A percentile compares a stretch with the other conserved stretches of the same genome.
Conservation (phyloP, 2,888 invertebrate genomes). For the Leptothorax acervorum region DNA sequence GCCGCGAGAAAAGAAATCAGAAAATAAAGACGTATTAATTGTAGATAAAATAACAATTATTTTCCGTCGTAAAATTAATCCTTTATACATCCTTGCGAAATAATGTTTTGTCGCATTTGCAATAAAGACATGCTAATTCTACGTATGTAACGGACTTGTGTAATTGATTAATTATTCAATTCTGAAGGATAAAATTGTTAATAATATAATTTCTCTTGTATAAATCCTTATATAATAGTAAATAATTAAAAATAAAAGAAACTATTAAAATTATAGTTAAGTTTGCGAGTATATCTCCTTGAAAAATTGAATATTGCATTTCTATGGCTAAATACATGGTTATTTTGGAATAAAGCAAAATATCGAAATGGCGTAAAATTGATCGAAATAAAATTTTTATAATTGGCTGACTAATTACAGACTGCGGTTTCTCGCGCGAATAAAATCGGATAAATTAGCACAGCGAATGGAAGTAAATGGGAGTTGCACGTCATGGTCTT, state of each 20-base stretch:
- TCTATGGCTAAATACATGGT: neutral
- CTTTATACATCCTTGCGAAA: neutral
- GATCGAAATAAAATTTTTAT: neutral
- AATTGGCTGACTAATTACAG: conserved; percentile 5
- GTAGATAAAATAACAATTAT: neutral
- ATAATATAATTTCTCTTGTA: neutral
- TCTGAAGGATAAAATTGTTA: neutral
- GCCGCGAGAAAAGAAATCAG: neutral
- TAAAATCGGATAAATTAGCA: conserved; percentile 37
- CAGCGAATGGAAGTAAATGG: conserved; percentile 24
- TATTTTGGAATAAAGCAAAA: neutral
- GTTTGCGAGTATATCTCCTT: neutral
- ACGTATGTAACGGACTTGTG: neutral
- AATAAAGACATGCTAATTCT: neutral
- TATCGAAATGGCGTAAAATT: neutral
- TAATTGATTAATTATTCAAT: neutral
- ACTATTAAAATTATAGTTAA: neutral
- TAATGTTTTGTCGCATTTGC: neutral
- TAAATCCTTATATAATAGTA: neutral
- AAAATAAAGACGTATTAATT: neutral
- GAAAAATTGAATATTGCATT: neutral
- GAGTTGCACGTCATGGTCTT: conserved; percentile 14
- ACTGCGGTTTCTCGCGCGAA: neutral
- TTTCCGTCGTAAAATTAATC: neutral
- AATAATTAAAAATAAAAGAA: neutral